A percentile compares a stretch with the other conserved stretches of the same genome.
phyloP scores from a whole-genome alignment of 1,140 invertebrate species.

The Zelostemma sp. region DNA sequence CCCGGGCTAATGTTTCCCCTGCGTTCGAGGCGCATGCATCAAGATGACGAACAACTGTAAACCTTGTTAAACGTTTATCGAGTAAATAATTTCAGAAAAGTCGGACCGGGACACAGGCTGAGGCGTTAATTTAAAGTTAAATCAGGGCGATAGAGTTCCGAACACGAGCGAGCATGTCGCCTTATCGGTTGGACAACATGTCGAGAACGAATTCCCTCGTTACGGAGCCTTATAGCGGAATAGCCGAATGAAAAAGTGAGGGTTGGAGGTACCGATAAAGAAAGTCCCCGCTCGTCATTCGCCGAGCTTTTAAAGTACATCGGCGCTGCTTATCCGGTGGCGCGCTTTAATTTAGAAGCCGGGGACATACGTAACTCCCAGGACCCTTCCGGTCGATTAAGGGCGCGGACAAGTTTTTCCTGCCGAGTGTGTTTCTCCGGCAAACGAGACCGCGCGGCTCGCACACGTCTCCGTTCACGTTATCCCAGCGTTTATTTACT shows the following conservation, averaged over 20 bases:
- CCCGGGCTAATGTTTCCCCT: constrained; percentile 3
- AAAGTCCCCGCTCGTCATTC: constrained; percentile 29
- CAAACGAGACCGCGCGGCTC: constrained; percentile 10
- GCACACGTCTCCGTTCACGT: constrained; percentile 36
- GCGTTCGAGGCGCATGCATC: constrained; percentile 6
- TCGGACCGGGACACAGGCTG: constrained; percentile 10
- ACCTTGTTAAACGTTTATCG: constrained; percentile 32
- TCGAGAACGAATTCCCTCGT: constrained; percentile 35
- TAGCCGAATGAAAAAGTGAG: constrained; percentile 25
- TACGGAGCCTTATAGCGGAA: constrained; percentile 19
- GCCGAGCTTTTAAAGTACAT: constrained; percentile 33
- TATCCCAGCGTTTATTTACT: constrained; percentile 62
- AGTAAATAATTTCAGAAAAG: constrained; percentile 19
- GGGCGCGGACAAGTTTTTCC: constrained; percentile 53
- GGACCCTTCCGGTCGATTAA: constrained; percentile 62
- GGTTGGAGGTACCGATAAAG: constrained; percentile 37
- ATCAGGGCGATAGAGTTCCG: constrained; percentile 22
- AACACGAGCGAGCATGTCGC: constrained; percentile 22
- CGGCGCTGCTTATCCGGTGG: constrained; percentile 41
- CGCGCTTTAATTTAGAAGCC: constrained; percentile 60
- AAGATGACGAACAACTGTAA: constrained; percentile 25
- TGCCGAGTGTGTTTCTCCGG: constrained; percentile 27
- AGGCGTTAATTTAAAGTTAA: constrained; percentile 28
- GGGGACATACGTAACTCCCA: constrained; percentile 31
- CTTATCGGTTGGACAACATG: constrained; percentile 33